Evolutionary conservation across 2,888 invertebrate genomes (phyloP), one percentile per base, ranked within the genome.

Genomic region (Melieria crassipennis): DNA sequence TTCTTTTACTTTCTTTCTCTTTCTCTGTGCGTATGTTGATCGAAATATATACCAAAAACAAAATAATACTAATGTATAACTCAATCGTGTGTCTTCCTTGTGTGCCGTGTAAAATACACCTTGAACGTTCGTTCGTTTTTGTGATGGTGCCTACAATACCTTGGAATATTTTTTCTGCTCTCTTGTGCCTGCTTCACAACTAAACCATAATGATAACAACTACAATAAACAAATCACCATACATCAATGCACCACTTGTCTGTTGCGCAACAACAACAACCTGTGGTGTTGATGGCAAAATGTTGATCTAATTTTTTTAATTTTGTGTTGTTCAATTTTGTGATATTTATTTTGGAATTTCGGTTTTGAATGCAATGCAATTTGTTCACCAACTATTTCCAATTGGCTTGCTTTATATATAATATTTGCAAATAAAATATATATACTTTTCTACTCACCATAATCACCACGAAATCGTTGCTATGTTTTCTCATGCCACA

Each of bases 321-420:
- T 64, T 11, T 52, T 42, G 11, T 67, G 60, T 52, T 7, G 52
- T 60, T 42, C 7, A 0, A 48, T 45, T 67, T 67, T 30, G 5
- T 60, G n/a, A 11, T 5, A 64, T 4, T 50, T 42, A 16, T n/a
- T 7, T 13, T 56, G 46, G 11, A 11, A 47, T 16, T 66, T n/a
- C 11, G 2, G 50, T 47, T 66, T 57, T 5, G 6, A 66, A 13
- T 47, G 45, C 56, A 48, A 67, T 55, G 7, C 16, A 30, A 55
- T 73, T 52, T 30, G 73, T 71, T 73, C 76, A 52, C 70, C 75
- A 80, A 77, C 73, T 79, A 50, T 78, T 16, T 46, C 7, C 79
- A 79, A 77, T 79, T 74, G 72, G 73, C 75, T 66, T 76, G 74
- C 71, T 72, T 71, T 67, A 72, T 73, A 67, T 70, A 71, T 64